Base-by-base conservation (phyloP, 2,113 vertebrate species). In the Notiomystis cincta region DNA sequence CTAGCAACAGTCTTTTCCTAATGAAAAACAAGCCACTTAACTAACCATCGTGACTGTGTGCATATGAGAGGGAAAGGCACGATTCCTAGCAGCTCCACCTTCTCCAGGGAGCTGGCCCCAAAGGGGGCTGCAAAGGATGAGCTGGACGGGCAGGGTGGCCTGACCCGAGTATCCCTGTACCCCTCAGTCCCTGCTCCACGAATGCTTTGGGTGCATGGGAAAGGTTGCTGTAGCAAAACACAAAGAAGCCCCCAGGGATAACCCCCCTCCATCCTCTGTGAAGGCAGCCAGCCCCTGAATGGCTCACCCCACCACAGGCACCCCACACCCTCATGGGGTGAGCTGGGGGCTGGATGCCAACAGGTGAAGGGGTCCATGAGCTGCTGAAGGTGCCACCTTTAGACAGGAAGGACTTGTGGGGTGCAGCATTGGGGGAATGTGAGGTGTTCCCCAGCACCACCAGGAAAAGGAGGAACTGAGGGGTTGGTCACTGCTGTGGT, bases 1-100 rank as follows among this genome's bases (percentile, higher is more conserved):
- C 95, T 97, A 97, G 97, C 97, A 97, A 97, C 97, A 95, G 89
- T 54, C 93, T 95, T 94, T 94, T 81, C 90, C 95, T 97, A 95
- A 94, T 93, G 96, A 96, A 94, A 97, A 95, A 96, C 95, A 96
- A 97, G 93, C 66, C 96, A 95, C 95, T 95, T 94, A 87, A 70
- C 80, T 78, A 88, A 89, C 69, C 93, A 58, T 80, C n/a, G 27
- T 89, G 92, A 88, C 90, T 96, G 81, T 40, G 88, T 90, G 91
- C 23, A 15, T 60, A 81, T 2, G 76, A 77, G 83, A 62, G 60
- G 54, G 56, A 87, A 85, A 86, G 51, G 48, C 87, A 54, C 50
- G 3, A 15, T 60, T 85, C 87, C 89, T 6, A 0, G 53, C 51
- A n/a, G 3, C 61, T 71, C 48, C 8, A 3, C 45, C 21, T 58